Base-by-base conservation (phyloP, 2,888 invertebrate genomes). In the Malacosoma neustria region DNA sequence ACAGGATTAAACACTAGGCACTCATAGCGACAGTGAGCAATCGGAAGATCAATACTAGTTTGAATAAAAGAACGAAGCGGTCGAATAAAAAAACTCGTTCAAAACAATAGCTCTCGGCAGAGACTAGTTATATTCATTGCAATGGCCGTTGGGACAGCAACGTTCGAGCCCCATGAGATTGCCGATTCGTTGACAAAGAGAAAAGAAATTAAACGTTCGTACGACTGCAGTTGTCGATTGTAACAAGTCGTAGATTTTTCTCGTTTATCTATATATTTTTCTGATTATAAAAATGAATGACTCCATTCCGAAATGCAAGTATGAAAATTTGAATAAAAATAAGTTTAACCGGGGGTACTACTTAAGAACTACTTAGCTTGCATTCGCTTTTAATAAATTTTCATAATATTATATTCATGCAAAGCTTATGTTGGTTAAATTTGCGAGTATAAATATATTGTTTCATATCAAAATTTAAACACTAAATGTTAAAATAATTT, bases 121-220 rank as follows among this genome's bases (percentile, higher is more conserved):
- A 22, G 22, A 9, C 6, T 22, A 22, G 22, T 22, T 22, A 22
- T 22, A 5, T 22, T 22, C 22, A 9, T 22, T 22, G 22, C 22
- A 22, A 22, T 22, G 9, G 63, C 55, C 49, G 57, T 54, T 61
- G 51, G 57, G 57, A 65, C 61, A 57, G 49, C 49, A 48, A 54
- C 56, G 59, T 22, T 5, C 54, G 65, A 69, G 62, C 61, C 59
- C 55, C 58, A 63, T 61, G 69, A 70, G 66, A 59, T 64, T 46
- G 59, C 51, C 60, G 66, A 72, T 67, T 67, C 69, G 69, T 65
- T 67, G 61, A 58, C 44, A 64, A 66, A 69, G 48, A 54, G 61
- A 68, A 55, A 61, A 74, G 64, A 65, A 60, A 66, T 63, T 49
- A 62, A 60, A 46, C 50, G 48, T 57, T 55, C 50, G 54, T 56